These are phyloP conservation scores for Sphaerophoria rueppellii DNA, from an alignment of 2,888 invertebrate species.

Conservation along the genomic window DNA sequence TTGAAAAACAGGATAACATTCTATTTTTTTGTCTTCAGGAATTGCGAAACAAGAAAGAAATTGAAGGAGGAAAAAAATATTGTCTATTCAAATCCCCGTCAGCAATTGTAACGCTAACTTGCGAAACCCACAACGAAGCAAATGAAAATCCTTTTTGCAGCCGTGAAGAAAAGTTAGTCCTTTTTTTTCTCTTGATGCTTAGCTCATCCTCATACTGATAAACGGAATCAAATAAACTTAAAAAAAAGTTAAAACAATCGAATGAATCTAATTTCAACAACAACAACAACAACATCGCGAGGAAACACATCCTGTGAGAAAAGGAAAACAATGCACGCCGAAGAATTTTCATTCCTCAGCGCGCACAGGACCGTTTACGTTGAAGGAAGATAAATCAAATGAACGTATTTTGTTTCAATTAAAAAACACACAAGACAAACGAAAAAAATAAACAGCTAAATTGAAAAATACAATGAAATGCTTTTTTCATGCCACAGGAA, in stretches of 20 bases:
- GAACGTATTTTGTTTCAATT: slow-evolving; percentile 50
- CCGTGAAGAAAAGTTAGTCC: slow-evolving; percentile 51
- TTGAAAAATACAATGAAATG: slow-evolving; percentile 5
- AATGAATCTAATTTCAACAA: slow-evolving; percentile 65
- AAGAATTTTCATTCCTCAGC: background rate
- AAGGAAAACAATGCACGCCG: slow-evolving; percentile 34
- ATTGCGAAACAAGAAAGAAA: background rate
- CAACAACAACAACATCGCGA: slow-evolving; percentile 13
- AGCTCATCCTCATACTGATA: slow-evolving; percentile 20
- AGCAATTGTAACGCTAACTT: slow-evolving; percentile 57
- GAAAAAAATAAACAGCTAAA: background rate
- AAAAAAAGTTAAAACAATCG: slow-evolving; percentile 44
- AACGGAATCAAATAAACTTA: background rate
- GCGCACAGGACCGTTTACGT: background rate
- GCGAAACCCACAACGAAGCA: slow-evolving; percentile 32
- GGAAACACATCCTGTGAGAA: slow-evolving; percentile 36
- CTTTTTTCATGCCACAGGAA: slow-evolving; percentile 18
- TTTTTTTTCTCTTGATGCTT: slow-evolving; percentile 15
- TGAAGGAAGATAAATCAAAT: slow-evolving; percentile 31
- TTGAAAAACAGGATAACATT: slow-evolving; percentile 29
- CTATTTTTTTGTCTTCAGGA: background rate
- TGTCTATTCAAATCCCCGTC: slow-evolving; percentile 38
- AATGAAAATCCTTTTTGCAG: slow-evolving; percentile 29
- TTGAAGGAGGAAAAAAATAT: slow-evolving; percentile 1
- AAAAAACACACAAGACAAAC: background rate